Conservation (phyloP, 2,797 vertebrate species). For the Eupleurogrammus muticus region DNA sequence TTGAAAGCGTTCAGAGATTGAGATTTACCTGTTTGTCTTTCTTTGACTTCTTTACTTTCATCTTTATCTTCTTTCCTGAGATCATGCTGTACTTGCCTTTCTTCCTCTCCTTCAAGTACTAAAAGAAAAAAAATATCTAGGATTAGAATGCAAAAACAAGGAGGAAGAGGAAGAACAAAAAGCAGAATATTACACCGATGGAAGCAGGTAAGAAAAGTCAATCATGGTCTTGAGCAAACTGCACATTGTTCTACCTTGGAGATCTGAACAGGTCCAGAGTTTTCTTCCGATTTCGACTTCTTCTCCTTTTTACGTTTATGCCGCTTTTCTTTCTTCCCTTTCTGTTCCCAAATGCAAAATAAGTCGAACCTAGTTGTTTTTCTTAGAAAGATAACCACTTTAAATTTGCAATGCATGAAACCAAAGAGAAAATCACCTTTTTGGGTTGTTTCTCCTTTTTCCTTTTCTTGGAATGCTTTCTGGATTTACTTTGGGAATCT, state of each 20-base stretch:
- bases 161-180: too few species aligned
- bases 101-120: slow-evolving; percentile 93
- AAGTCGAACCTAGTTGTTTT: background rate
- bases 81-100: slow-evolving; percentile 96
- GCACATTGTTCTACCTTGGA: slow-evolving; percentile 85
- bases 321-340: slow-evolving; percentile 87
- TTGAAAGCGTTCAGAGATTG: background rate
- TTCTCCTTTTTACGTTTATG: slow-evolving; percentile 91
- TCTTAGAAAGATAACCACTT: background rate
- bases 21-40: slow-evolving; percentile 92
- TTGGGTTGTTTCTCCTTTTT: slow-evolving; percentile 90
- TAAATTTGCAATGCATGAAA: background rate
- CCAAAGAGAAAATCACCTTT: slow-evolving; percentile 81
- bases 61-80: slow-evolving; percentile 95
- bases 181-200: too few species aligned
- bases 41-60: slow-evolving; percentile 96
- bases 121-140: slow-evolving; percentile 33
- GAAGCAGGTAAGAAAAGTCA: background rate
- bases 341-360: slow-evolving; percentile 59
- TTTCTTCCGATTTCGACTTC: slow-evolving; percentile 86
- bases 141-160: background rate
- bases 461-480: slow-evolving; percentile 88
- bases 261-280: slow-evolving; percentile 89
- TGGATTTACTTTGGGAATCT: slow-evolving; percentile 87
- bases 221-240: background rate